Evolutionary conservation across 2,888 invertebrate genomes (phyloP).

Genomic region (Hydrotaea diabolus): DNA sequence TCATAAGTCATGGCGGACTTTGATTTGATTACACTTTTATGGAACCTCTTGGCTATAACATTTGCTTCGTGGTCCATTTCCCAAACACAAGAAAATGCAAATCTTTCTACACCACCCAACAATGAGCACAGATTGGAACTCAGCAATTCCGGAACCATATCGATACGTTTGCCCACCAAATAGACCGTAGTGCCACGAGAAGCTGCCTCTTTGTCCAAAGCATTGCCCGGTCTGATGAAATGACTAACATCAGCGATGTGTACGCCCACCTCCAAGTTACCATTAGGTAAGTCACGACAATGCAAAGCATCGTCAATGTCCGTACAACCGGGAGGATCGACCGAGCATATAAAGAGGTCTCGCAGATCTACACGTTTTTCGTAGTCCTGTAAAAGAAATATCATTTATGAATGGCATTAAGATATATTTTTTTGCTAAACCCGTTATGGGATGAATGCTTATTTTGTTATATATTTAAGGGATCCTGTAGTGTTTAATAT

Average conservation of each 20-base stretch:
- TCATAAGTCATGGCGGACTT: constrained; percentile 97
- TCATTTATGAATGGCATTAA: background rate
- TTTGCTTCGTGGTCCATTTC: constrained; percentile 92
- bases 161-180: constrained; percentile 94
- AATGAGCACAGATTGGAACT: constrained; percentile 98
- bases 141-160: constrained; percentile 94
- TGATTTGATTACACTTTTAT: constrained; percentile 96
- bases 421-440: too few relatives aligned
- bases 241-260: constrained; percentile 99
- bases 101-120: constrained; percentile 92
- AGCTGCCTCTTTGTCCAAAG: constrained; percentile 95
- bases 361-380: constrained; percentile 91
- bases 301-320: constrained; percentile 99
- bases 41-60: constrained; percentile 89
- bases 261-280: constrained; percentile 93
- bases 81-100: constrained; percentile 98
- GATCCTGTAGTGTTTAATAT: too few relatives aligned
- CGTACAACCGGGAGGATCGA: constrained; percentile 99
- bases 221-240: constrained; percentile 95
- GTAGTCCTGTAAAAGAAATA: constrained; percentile 84
- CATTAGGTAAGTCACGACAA: constrained; percentile 88
- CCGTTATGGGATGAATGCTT: too few relatives aligned
- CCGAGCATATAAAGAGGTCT: constrained; percentile 93
- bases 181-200: constrained; percentile 98
- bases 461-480: too few relatives aligned